A percentile compares a stretch with the other conserved stretches of the same genome.
These are phyloP conservation scores for Loriculus beryllinus DNA, from an alignment of 2,797 vertebrate genomes.

Conservation along the genomic window DNA sequence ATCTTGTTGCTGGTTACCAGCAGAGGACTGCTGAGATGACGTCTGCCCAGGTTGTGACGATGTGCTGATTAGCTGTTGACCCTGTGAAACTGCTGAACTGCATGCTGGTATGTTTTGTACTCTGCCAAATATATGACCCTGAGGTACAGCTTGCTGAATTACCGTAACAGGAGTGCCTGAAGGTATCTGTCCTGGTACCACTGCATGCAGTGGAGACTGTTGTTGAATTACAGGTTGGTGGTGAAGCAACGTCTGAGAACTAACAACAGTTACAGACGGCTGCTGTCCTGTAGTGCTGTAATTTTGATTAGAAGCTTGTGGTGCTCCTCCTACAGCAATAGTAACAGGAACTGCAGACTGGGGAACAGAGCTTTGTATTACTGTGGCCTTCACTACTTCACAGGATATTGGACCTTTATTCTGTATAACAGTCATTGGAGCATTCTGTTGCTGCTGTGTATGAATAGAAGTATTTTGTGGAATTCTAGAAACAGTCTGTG, in stretches of 20 bases:
- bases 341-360: conserved; percentile 78
- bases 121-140: conserved; percentile 92
- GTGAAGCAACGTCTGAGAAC: conserved; percentile 83
- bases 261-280: conserved; percentile 74
- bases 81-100: conserved; percentile 82
- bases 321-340: conserved; percentile 75
- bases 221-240: conserved; percentile 85
- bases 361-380: conserved; percentile 86
- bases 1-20: conserved; percentile 82
- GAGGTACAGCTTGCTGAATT: conserved; percentile 91
- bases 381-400: conserved; percentile 83
- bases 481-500: conserved; percentile 84
- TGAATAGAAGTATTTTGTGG: conserved; percentile 81
- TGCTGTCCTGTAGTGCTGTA: conserved; percentile 79
- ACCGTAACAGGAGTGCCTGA: conserved; percentile 90
- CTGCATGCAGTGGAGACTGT: conserved; percentile 77
- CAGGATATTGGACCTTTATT: conserved; percentile 82
- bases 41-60: conserved; percentile 80
- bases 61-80: conserved; percentile 78
- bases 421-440: conserved; percentile 81
- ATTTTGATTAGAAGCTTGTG: conserved; percentile 81
- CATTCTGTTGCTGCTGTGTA: conserved; percentile 81
- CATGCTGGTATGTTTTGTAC: conserved; percentile 89
- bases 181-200: conserved; percentile 83
- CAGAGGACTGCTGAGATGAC: conserved; percentile 78